Evolutionary conservation across 2,797 vertebrate genomes (phyloP).

Genomic region (Anniella stebbinsi): DNA sequence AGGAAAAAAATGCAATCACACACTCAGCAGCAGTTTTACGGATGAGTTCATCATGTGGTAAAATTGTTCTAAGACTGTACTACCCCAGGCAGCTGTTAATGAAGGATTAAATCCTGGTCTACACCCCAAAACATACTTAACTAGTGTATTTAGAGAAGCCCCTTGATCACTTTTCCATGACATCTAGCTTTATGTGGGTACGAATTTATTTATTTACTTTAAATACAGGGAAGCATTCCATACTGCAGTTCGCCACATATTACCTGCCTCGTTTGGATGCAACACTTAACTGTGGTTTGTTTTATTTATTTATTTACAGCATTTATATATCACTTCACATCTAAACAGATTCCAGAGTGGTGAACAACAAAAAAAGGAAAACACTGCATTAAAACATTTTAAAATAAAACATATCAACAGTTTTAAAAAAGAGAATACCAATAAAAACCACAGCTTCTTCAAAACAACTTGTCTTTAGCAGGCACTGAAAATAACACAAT

Average conservation of each 20-base stretch:
- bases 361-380: too few relatives aligned
- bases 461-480: too few relatives aligned
- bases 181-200: neutral
- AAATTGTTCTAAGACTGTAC: neutral
- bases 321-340: too few relatives aligned
- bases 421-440: too few relatives aligned
- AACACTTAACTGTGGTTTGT: neutral
- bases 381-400: too few relatives aligned
- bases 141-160: neutral
- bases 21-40: neutral
- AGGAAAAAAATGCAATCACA: neutral
- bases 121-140: too few relatives aligned
- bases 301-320: too few relatives aligned
- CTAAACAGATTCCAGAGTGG: too few relatives aligned
- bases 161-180: neutral
- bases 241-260: neutral
- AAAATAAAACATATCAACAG: too few relatives aligned
- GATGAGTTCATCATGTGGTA: neutral
- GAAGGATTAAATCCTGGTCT: too few relatives aligned
- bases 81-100: neutral
- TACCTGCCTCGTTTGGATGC: neutral
- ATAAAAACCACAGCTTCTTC: too few relatives aligned
- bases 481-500: too few relatives aligned
- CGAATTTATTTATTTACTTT: neutral
- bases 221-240: neutral